Evolutionary conservation across 92 coral and sea anemone species (phyloP).

Genomic region (Phenganax marumi): DNA sequence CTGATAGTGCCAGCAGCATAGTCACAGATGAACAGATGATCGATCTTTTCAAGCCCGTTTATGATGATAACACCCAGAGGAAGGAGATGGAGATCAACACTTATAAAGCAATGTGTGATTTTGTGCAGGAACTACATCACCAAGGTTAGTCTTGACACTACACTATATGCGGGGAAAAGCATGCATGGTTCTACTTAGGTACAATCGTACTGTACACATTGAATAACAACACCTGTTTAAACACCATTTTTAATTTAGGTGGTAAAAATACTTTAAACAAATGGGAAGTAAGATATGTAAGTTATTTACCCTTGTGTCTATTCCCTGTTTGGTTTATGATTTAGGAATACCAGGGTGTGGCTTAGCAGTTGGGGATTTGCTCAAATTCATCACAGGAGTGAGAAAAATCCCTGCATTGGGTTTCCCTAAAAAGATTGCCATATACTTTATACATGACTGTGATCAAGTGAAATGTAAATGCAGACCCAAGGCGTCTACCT

Average conservation of each 20-base stretch:
- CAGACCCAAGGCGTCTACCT: slow-evolving; percentile 27
- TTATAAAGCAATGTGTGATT: slow-evolving; percentile 15
- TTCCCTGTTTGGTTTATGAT: neutral
- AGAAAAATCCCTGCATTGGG: slow-evolving; percentile 30
- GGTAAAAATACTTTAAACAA: neutral
- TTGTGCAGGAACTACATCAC: slow-evolving; percentile 27
- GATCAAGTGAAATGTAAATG: slow-evolving; percentile 19
- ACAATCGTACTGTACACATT: no score
- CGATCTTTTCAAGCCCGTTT: slow-evolving; percentile 26
- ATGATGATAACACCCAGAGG: slow-evolving; percentile 26
- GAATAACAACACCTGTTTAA: neutral
- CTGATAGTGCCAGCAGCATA: slow-evolving; percentile 25
- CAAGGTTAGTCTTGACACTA: slow-evolving; percentile 17
- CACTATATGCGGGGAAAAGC: no score
- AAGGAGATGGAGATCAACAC: slow-evolving; percentile 24
- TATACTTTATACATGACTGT: slow-evolving; percentile 21
- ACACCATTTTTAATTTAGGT: slow-evolving; percentile 1
- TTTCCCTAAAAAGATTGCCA: slow-evolving; percentile 20
- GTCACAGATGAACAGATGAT: slow-evolving; percentile 32
- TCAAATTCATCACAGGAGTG: slow-evolving; percentile 29
- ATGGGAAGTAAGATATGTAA: neutral
- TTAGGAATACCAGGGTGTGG: slow-evolving; percentile 34
- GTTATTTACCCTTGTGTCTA: neutral
- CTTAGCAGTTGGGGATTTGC: slow-evolving; percentile 23
- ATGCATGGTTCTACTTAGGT: no score